Percentiles rank a stretch among this genome's conserved stretches.
These are phyloP conservation scores for Sakesphorus luctuosus DNA, from an alignment of 2,113 vertebrate species.

Conservation along the genomic window DNA sequence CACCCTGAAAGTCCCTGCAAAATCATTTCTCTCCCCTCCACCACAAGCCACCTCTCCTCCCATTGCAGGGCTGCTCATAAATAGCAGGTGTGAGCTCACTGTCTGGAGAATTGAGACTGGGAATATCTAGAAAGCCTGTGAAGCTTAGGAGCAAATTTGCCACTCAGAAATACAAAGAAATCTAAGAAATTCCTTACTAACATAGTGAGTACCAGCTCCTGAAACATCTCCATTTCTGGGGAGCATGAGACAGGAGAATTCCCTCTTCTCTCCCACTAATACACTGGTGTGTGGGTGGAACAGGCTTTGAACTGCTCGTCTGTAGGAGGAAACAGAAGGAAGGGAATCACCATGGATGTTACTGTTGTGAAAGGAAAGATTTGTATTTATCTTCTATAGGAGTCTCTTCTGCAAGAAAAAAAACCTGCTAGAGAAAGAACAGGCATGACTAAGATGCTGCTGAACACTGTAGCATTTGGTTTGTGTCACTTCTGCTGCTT, in stretches of 20 bases:
- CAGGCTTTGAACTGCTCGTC: not conserved
- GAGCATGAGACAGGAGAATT: not conserved
- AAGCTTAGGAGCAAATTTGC: not conserved
- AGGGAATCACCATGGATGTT: rapidly evolving
- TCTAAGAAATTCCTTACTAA: not conserved
- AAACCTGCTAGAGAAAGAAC: not conserved
- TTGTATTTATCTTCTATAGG: not conserved
- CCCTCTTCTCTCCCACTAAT: not conserved
- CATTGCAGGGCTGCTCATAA: not conserved
- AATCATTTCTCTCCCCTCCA: not conserved
- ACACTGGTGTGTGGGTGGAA: not conserved
- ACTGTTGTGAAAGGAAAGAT: not conserved
- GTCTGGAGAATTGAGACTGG: not conserved
- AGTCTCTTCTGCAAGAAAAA: not conserved
- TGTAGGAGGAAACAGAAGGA: not conserved
- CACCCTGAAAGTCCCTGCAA: not conserved
- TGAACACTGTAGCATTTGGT: not conserved
- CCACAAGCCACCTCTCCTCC: not conserved
- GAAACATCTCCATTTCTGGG: not conserved
- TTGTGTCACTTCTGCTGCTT: not conserved
- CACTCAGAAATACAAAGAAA: not conserved
- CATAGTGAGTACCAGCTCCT: not conserved
- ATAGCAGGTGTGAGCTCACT: not conserved
- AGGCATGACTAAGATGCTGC: rapidly evolving
- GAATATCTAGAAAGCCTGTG: rapidly evolving